phyloP scores from a whole-genome alignment of 92 coral and sea anemone species.

The Actinostola sp. region DNA sequence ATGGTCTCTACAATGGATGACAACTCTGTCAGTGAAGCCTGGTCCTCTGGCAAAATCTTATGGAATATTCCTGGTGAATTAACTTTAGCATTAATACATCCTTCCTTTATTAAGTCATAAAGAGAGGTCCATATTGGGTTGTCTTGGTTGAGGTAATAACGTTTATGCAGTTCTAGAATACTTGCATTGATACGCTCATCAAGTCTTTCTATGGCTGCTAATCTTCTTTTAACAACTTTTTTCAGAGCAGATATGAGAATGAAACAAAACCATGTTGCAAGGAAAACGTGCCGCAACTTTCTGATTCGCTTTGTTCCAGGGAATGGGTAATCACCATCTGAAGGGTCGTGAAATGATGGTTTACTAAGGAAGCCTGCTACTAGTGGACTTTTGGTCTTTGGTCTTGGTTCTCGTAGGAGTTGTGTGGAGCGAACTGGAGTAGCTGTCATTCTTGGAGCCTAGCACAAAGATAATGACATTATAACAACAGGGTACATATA shows the following conservation, averaged over 20 bases:
- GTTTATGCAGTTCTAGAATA: constrained; percentile 62
- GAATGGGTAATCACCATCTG: constrained; percentile 55
- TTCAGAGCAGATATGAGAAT: constrained; percentile 55
- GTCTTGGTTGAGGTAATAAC: constrained; percentile 50
- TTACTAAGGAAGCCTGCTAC: constrained; percentile 63
- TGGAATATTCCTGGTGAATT: constrained; percentile 80
- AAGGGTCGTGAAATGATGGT: constrained; percentile 31
- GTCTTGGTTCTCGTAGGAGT: constrained; percentile 44
- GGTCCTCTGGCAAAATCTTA: constrained; percentile 55
- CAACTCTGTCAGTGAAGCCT: constrained; percentile 59
- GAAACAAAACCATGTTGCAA: constrained; percentile 81
- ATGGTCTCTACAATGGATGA: constrained; percentile 72
- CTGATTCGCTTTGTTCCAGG: constrained; percentile 71
- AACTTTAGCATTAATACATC: constrained; percentile 53
- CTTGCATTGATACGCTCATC: constrained; percentile 48
- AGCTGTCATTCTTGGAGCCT: constrained; percentile 58
- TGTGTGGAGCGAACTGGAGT: constrained; percentile 83
- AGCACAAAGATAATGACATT: not conserved
- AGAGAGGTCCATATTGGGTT: constrained; percentile 53
- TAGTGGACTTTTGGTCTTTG: constrained; percentile 25
- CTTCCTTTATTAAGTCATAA: constrained; percentile 54
- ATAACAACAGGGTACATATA: no score
- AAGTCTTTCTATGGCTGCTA: constrained; percentile 56
- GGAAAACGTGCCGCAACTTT: constrained; percentile 71
- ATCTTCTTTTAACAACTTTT: constrained; percentile 37